Percentiles rank a stretch among this genome's conserved stretches.
phyloP scores from a whole-genome alignment of 2,888 invertebrate genomes.

The Stictocephala bisonia region DNA sequence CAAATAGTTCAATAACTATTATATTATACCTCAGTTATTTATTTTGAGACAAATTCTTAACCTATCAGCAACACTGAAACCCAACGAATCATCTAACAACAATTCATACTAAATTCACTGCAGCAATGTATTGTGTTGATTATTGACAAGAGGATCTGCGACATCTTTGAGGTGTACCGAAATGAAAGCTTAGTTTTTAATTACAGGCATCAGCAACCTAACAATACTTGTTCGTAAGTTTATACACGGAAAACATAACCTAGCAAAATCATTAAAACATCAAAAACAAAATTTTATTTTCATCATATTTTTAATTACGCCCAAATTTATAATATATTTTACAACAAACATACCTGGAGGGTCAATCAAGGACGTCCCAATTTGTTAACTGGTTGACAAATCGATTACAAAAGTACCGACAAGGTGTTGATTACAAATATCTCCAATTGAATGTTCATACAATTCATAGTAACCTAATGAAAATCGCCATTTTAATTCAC shows the following conservation, averaged over 20 bases:
- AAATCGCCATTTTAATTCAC: background rate
- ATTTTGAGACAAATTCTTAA: too few relatives aligned
- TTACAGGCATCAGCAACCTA: constrained; percentile 33
- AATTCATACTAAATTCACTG: too few relatives aligned
- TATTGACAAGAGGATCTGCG: constrained; percentile 20
- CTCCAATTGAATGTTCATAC: constrained; percentile 25
- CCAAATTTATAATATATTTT: constrained; percentile 38
- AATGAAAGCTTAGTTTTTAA: constrained; percentile 40
- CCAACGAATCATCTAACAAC: too few relatives aligned
- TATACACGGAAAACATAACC: constrained; percentile 30
- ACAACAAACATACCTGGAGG: constrained; percentile 65
- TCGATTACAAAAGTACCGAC: constrained; percentile 65
- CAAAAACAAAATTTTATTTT: background rate
- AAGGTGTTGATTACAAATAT: constrained; percentile 56
- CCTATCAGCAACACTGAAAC: too few relatives aligned
- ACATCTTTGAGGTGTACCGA: constrained; percentile 36
- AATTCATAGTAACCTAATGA: background rate
- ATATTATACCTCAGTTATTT: too few relatives aligned
- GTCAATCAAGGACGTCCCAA: constrained; percentile 66
- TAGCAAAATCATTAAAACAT: background rate
- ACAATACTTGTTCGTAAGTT: constrained; percentile 4
- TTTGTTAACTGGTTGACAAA: constrained; percentile 67
- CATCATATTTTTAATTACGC: background rate
- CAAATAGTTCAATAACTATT: too few relatives aligned
- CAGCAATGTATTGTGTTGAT: too few relatives aligned